Evolutionary conservation across 2,113 vertebrate genomes (phyloP), one percentile per base, ranked within the genome.

Genomic region (Tachuris rubrigastra): DNA sequence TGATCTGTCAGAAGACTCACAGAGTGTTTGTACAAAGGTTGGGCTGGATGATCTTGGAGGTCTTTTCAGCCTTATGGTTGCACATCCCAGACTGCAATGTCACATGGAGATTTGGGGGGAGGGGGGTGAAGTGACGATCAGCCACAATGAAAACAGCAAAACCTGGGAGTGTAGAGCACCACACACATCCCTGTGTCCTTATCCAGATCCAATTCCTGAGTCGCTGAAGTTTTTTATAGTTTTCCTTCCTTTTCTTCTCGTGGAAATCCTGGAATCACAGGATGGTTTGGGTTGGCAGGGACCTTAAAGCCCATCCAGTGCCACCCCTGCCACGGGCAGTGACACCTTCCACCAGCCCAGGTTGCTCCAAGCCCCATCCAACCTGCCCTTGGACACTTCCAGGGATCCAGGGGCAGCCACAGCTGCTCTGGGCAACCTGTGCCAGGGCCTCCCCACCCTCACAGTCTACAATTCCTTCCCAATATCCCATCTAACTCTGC

Each of bases 281-380:
- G 30, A 11, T 37, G 2, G 37, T 25, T 42, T 68, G 25, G 7
- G 37, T 7, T 20, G 72, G 27, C 5, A 68, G 31, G 1, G 4
- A 42, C 8, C 4, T 67, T 1, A 41, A 35, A 58, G 2, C 1
- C 1, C 52, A 42, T 9, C 30, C 8, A 7, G 4, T n/a, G 0
- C 22, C 80, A 41, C 12, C 37, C 31, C 37, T 52, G 37, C 80
- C 80, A 31, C 25, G 56, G 41, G 46, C 58, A 84, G 68, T 33
- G 69, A 55, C 84, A 52, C 14, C 37, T 68, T 0, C 83, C 44
- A 42, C 44, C 2, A 1, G 6, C 44, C 62, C 72, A 68, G 62
- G 31, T 2, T 17, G 31, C 53, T 76, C 62, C 60, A 2, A 82
- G 11, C 5, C 39, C 58, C 3, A 2, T 14, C 81, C 68, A 85